phyloP scores from a whole-genome alignment of 2,113 vertebrate genomes.

The Serilophus lunatus region DNA sequence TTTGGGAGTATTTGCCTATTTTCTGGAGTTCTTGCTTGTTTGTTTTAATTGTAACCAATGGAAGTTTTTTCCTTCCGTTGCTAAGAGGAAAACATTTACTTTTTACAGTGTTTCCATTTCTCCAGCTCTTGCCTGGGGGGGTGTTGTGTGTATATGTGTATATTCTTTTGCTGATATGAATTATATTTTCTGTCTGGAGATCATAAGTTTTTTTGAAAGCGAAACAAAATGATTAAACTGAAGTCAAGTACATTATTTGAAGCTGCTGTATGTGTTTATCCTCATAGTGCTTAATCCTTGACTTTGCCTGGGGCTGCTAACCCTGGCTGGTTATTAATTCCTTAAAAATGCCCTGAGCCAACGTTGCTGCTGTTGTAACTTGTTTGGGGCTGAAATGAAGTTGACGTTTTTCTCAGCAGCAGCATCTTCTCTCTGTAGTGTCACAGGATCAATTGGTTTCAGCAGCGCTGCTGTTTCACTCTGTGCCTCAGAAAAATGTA shows the following conservation, averaged over 20 bases:
- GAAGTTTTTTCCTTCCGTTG: background rate
- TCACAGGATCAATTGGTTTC: slow-evolving; percentile 27
- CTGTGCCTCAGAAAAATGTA: background rate
- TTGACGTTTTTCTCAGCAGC: slow-evolving; percentile 39
- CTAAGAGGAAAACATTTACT: background rate
- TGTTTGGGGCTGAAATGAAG: slow-evolving; percentile 39
- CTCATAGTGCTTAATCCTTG: slow-evolving; percentile 54
- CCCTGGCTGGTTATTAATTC: slow-evolving; percentile 64
- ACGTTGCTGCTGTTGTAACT: slow-evolving; percentile 46
- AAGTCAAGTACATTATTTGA: slow-evolving; percentile 58
- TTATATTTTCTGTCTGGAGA: slow-evolving; percentile 52
- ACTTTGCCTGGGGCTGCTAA: slow-evolving; percentile 58
- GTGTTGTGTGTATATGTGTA: background rate
- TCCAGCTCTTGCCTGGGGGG: background rate
- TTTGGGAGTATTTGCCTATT: background rate
- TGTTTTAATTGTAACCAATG: background rate
- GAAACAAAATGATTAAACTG: slow-evolving; percentile 67
- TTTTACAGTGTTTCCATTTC: slow-evolving; percentile 12
- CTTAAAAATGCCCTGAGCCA: slow-evolving; percentile 52
- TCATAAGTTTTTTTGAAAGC: slow-evolving; percentile 55
- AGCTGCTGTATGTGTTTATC: slow-evolving; percentile 52
- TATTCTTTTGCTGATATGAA: slow-evolving; percentile 46
- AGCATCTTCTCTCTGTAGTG: slow-evolving; percentile 6
- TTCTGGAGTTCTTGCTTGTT: background rate
- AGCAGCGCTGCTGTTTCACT: slow-evolving; percentile 13